Evolutionary conservation across 2,797 vertebrate species (phyloP).

Genomic region (Rhadinocentrus ornatus): DNA sequence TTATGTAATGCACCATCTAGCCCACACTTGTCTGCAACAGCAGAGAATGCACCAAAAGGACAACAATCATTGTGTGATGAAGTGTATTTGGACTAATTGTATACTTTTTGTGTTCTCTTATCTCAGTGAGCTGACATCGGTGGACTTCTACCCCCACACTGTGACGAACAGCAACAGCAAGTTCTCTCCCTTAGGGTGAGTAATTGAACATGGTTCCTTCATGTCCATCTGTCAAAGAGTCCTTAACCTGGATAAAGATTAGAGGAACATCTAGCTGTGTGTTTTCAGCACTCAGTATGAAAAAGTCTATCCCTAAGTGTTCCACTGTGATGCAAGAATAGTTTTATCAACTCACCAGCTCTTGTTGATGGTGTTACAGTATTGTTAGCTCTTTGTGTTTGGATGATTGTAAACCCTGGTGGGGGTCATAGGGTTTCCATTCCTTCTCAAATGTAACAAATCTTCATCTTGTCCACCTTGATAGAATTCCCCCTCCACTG

Average conservation of each 20-base stretch:
- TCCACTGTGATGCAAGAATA: slow-evolving; percentile 13
- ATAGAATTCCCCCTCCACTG: slow-evolving; percentile 83
- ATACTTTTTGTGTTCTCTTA: slow-evolving; percentile 43
- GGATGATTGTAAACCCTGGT: slow-evolving; percentile 53
- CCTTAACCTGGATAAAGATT: slow-evolving; percentile 51
- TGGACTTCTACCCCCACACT: slow-evolving; percentile 61
- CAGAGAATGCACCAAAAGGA: slow-evolving; percentile 18
- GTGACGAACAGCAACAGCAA: slow-evolving; percentile 72
- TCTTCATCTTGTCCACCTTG: slow-evolving; percentile 80
- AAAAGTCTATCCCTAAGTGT: slow-evolving; percentile 25
- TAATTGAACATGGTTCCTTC: slow-evolving; percentile 55
- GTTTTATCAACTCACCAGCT: slow-evolving; percentile 19
- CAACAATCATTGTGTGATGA: slow-evolving; percentile 16
- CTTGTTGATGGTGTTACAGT: slow-evolving; percentile 24
- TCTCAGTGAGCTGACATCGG: slow-evolving; percentile 71
- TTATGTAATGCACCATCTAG: slow-evolving; percentile 65
- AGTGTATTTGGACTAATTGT: slow-evolving; percentile 51
- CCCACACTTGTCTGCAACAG: slow-evolving; percentile 65
- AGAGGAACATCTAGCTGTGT: slow-evolving; percentile 19
- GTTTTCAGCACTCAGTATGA: slow-evolving; percentile 30
- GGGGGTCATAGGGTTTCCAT: slow-evolving; percentile 64
- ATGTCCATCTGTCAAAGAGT: slow-evolving; percentile 56
- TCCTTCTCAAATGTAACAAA: slow-evolving; percentile 75
- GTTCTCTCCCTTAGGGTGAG: slow-evolving; percentile 79
- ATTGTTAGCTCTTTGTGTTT: slow-evolving; percentile 40